Conservation (phyloP, 2,888 invertebrate genomes). For the Siphlonurus alternatus region DNA sequence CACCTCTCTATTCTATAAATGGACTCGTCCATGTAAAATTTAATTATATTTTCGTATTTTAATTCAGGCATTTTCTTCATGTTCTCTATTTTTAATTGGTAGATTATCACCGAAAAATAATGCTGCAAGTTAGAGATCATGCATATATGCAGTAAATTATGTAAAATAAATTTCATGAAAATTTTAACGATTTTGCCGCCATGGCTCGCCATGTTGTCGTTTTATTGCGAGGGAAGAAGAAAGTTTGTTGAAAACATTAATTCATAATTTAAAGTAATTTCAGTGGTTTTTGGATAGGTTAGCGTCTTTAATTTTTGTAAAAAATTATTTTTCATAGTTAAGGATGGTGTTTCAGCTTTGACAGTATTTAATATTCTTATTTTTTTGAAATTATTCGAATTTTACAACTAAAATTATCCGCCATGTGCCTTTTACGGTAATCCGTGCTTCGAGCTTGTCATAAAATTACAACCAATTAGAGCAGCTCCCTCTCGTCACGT, state of each 20-base stretch:
- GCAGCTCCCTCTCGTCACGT: slow-evolving; percentile 31
- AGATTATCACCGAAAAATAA: neutral
- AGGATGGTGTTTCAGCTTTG: too few species aligned
- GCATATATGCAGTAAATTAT: neutral
- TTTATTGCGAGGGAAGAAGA: neutral
- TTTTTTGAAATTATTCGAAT: neutral
- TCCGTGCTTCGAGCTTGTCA: neutral
- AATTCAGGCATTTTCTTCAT: neutral
- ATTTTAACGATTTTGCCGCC: neutral
- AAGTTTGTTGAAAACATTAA: neutral
- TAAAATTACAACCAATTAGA: slow-evolving; percentile 30
- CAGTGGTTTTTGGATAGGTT: too few species aligned
- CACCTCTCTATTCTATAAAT: neutral
- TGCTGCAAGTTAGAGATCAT: neutral
- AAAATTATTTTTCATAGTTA: too few species aligned
- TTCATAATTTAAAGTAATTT: neutral
- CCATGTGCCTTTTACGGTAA: neutral
- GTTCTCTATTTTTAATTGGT: neutral
- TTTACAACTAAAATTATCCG: slow-evolving; percentile 1
- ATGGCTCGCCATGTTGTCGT: neutral
- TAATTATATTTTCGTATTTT: neutral
- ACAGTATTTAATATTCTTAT: neutral
- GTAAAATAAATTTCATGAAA: neutral
- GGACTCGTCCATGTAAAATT: neutral
- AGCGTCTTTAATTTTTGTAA: too few species aligned